These are phyloP conservation scores for Bacillus rossius DNA, from an alignment of 1,140 invertebrate species.

Conservation along the genomic window DNA sequence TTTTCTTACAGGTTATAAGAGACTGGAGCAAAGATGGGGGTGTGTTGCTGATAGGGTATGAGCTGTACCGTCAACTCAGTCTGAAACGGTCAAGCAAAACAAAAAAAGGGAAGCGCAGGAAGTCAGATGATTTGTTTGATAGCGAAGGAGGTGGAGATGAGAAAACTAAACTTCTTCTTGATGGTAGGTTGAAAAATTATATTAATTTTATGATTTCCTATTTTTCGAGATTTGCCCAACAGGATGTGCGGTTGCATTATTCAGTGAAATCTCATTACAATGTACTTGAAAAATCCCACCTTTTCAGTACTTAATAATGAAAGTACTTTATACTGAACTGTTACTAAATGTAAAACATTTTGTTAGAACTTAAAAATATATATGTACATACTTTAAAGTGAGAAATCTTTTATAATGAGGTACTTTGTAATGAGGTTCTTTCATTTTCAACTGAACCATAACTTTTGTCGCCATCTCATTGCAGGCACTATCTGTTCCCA, in stretches of 20 bases:
- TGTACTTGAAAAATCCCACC: too few relatives aligned
- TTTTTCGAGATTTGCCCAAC: not conserved
- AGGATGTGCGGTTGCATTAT: not conserved
- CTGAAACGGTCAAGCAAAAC: slow-evolving; percentile 50
- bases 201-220: not conserved
- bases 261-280: too few relatives aligned
- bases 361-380: too few relatives aligned
- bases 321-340: too few relatives aligned
- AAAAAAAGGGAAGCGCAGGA: slow-evolving; percentile 54
- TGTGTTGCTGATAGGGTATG: slow-evolving; percentile 95
- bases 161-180: slow-evolving; percentile 77
- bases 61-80: slow-evolving; percentile 87
- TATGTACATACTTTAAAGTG: too few relatives aligned
- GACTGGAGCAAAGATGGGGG: slow-evolving; percentile 87
- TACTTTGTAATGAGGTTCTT: too few relatives aligned
- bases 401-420: too few relatives aligned
- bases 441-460: not conserved
- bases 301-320: too few relatives aligned
- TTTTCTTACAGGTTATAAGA: slow-evolving; percentile 47
- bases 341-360: too few relatives aligned
- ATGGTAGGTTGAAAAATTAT: slow-evolving; percentile 49
- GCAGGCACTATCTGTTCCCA: not conserved
- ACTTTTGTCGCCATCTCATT: not conserved
- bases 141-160: slow-evolving; percentile 46
- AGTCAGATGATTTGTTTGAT: slow-evolving; percentile 41